These are phyloP conservation scores for Diarsia mendica DNA, from an alignment of 2,888 invertebrate species.

Conservation along the genomic window DNA sequence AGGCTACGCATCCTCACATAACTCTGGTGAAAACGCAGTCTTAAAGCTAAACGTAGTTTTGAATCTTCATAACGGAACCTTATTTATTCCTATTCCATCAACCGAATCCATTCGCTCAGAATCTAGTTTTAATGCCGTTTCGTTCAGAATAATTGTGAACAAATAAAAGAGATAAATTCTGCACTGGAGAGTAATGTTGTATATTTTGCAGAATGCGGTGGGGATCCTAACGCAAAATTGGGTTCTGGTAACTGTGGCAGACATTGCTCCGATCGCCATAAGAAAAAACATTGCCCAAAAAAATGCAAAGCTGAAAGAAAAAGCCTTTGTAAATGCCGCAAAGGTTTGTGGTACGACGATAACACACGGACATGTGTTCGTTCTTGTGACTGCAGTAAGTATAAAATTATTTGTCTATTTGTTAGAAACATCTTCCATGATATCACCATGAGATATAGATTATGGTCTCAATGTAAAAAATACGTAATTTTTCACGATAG, in stretches of 20 bases:
- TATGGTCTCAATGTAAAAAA: not conserved
- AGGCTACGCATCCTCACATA: not conserved
- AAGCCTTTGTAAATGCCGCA: conserved; percentile 47
- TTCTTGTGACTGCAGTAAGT: conserved; percentile 23
- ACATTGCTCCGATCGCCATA: conserved; percentile 62
- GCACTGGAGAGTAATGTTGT: conserved; percentile 3
- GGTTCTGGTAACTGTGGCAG: conserved; percentile 71
- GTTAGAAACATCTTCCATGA: not conserved
- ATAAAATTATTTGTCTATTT: not conserved
- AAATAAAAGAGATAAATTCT: not conserved
- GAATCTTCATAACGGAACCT: conserved; percentile 1
- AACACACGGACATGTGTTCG: conserved; percentile 25
- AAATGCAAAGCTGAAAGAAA: conserved; percentile 39
- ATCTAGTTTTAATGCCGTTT: not conserved
- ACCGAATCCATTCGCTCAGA: not conserved
- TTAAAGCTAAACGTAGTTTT: not conserved
- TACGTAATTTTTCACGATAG: not conserved
- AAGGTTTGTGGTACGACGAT: conserved; percentile 17
- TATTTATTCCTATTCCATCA: not conserved
- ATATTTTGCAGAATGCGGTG: conserved; percentile 62
- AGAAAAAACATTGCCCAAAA: conserved; percentile 45
- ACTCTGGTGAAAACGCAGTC: not conserved
- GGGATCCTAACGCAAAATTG: conserved; percentile 62
- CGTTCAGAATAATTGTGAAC: not conserved
- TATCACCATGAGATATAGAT: not conserved